These are phyloP conservation scores for Sebastes iracundus DNA, from an alignment of 2,797 vertebrate species.

Conservation along the genomic window DNA sequence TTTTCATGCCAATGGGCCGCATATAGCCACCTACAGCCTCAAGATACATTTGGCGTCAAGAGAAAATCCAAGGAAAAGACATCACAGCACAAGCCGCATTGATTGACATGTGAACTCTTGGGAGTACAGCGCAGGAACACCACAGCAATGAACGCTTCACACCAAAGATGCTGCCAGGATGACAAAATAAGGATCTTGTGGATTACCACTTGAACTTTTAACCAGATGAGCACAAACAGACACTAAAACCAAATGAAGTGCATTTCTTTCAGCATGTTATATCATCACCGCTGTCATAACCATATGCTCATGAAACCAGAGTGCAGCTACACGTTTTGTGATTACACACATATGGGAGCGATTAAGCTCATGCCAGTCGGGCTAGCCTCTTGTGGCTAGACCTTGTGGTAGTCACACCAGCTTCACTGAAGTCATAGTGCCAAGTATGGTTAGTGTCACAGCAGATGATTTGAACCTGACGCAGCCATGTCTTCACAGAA, in stretches of 20 bases:
- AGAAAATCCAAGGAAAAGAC: constrained; percentile 42
- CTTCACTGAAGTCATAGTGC: constrained; percentile 63
- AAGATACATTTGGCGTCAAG: constrained; percentile 10
- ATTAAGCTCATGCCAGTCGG: constrained; percentile 69
- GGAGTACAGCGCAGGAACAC: constrained; percentile 33
- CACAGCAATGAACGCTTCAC: constrained; percentile 53
- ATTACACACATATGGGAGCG: constrained; percentile 66
- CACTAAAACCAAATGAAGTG: constrained; percentile 53
- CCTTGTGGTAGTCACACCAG: constrained; percentile 63
- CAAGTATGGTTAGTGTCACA: constrained; percentile 69
- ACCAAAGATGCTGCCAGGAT: constrained; percentile 55
- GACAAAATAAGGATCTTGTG: constrained; percentile 58
- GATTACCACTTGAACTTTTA: constrained; percentile 64
- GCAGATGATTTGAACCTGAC: constrained; percentile 66
- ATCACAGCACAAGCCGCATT: constrained; percentile 39
- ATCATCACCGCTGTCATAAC: constrained; percentile 58
- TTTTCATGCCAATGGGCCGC: no score
- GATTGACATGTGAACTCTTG: constrained; percentile 55
- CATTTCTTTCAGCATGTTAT: constrained; percentile 61
- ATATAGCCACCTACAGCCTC: constrained; percentile 6
- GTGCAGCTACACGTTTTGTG: constrained; percentile 57
- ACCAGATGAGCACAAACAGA: constrained; percentile 63
- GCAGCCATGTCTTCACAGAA: constrained; percentile 51
- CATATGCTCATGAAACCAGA: constrained; percentile 62
- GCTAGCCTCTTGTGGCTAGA: constrained; percentile 68